These are phyloP conservation scores for Apamea monoglypha DNA, from an alignment of 2,888 invertebrate species.

Conservation along the genomic window DNA sequence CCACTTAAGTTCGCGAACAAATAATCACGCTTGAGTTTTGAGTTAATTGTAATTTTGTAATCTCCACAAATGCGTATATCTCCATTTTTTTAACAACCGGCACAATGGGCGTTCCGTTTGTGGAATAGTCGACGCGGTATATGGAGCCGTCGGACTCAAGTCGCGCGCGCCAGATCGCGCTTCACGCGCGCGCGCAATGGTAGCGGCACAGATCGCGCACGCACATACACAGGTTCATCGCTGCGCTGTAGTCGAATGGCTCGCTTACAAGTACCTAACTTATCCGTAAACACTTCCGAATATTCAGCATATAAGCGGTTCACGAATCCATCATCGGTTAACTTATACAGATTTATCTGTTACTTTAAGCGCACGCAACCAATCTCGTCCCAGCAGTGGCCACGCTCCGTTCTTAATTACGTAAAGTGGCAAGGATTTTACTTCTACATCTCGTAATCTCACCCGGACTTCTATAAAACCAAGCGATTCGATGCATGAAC, in stretches of 20 bases:
- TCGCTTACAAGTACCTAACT: background rate
- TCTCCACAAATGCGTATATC: background rate
- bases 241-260: background rate
- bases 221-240: no score
- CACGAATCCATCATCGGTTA: background rate
- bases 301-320: background rate
- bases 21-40: background rate
- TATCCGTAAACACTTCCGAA: background rate
- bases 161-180: no score
- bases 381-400: slow-evolving; percentile 50
- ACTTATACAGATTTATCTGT: slow-evolving; percentile 41
- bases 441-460: background rate
- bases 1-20: background rate
- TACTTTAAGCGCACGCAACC: slow-evolving; percentile 54
- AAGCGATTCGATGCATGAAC: slow-evolving; percentile 26
- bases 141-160: no score
- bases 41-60: slow-evolving; percentile 1
- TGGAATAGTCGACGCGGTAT: no score
- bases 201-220: no score
- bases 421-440: slow-evolving; percentile 27
- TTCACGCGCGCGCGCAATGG: no score
- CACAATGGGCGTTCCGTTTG: background rate
- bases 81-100: background rate
- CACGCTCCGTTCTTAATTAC: slow-evolving; percentile 46
- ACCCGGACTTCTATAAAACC: slow-evolving; percentile 24